Percentiles rank a stretch among this genome's conserved stretches.
phyloP scores from a whole-genome alignment of 2,113 vertebrate species.

The Calidris pugnax region DNA sequence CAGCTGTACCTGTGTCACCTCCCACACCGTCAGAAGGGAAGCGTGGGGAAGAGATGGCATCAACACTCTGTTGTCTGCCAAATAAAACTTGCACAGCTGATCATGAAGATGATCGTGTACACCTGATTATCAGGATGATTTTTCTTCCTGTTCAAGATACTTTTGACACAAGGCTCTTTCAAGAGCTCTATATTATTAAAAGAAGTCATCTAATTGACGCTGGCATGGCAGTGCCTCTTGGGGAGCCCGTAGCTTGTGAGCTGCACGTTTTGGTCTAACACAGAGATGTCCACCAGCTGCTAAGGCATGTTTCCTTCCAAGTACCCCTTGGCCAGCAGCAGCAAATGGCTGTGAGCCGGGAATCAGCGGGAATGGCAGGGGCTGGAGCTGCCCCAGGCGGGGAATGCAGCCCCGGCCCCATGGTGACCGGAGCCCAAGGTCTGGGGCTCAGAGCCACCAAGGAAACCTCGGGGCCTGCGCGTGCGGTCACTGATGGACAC shows the following conservation, averaged over 20 bases:
- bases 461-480: neutral
- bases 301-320: neutral
- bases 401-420: too few species aligned
- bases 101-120: neutral
- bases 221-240: neutral
- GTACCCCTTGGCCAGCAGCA: neutral
- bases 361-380: neutral
- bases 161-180: neutral
- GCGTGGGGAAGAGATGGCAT: neutral
- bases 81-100: neutral
- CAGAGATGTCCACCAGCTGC: neutral
- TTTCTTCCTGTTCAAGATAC: neutral
- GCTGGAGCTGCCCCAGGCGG: neutral
- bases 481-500: rapidly evolving
- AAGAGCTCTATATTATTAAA: neutral
- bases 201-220: neutral
- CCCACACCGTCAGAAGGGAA: neutral
- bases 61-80: neutral
- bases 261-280: neutral
- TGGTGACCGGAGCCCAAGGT: neutral
- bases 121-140: neutral
- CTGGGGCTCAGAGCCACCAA: neutral
- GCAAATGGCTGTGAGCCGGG: neutral
- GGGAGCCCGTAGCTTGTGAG: neutral
- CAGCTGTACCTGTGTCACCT: neutral